phyloP scores from a whole-genome alignment of 2,797 vertebrate species.

The Tenualosa thibaudeaui region DNA sequence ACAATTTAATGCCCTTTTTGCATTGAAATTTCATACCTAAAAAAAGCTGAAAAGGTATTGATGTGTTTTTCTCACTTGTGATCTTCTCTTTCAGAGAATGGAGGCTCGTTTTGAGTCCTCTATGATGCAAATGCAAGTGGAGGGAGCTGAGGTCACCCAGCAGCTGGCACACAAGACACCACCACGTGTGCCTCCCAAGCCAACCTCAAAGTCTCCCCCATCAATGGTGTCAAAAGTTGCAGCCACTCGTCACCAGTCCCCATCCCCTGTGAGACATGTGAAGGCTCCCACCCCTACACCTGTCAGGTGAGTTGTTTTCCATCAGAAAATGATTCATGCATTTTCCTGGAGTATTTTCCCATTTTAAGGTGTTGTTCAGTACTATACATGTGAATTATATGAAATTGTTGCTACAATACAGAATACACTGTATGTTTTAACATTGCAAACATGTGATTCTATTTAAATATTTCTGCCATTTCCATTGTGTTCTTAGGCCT shows the following conservation, averaged over 20 bases:
- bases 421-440: neutral
- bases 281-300: slow-evolving; percentile 86
- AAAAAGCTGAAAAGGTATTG: neutral
- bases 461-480: neutral
- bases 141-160: slow-evolving; percentile 76
- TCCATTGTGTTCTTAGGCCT: slow-evolving; percentile 62
- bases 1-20: neutral
- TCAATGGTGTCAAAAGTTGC: slow-evolving; percentile 73
- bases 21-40: neutral
- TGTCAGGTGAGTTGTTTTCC: slow-evolving; percentile 76
- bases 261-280: slow-evolving; percentile 90
- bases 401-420: neutral
- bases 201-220: slow-evolving; percentile 86
- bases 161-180: slow-evolving; percentile 92
- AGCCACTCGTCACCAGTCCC: slow-evolving; percentile 79
- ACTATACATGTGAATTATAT: neutral
- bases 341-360: neutral
- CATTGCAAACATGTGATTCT: neutral
- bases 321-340: neutral
- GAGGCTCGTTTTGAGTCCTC: slow-evolving; percentile 86
- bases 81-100: slow-evolving; percentile 72
- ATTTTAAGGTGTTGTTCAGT: neutral
- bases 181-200: slow-evolving; percentile 89
- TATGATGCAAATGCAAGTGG: slow-evolving; percentile 75
- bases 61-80: neutral